Evolutionary conservation across 37 sponge, comb jelly and placozoan genomes (phyloP).

Genomic region (Bolinopsis microptera): DNA sequence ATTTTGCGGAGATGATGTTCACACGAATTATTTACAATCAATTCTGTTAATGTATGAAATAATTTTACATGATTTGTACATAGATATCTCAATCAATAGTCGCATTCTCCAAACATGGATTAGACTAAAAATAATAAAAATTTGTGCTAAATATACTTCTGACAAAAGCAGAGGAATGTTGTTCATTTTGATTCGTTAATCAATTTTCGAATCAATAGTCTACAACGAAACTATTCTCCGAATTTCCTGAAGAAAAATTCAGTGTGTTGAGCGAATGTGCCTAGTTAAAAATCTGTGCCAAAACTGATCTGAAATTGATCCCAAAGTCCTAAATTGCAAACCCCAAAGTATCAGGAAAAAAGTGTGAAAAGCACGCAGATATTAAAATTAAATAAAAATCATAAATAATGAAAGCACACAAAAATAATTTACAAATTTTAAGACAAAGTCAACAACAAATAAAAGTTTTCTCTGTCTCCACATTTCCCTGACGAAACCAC

Average conservation of each 20-base stretch:
- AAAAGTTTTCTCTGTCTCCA: background rate
- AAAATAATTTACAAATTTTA: background rate
- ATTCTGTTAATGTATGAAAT: background rate
- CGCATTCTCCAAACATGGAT: background rate
- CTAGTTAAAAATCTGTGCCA: too few species aligned
- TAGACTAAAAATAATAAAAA: slow-evolving; percentile 8
- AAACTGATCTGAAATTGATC: background rate
- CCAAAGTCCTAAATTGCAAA: too few species aligned
- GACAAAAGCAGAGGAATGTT: too few species aligned
- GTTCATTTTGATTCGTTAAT: too few species aligned
- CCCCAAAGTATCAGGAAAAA: background rate
- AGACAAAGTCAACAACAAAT: background rate
- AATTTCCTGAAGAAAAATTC: too few species aligned
- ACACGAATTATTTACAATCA: background rate
- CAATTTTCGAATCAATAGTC: too few species aligned
- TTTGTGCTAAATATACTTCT: background rate
- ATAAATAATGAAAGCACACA: background rate
- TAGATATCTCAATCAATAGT: background rate
- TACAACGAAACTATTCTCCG: too few species aligned
- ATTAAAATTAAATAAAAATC: background rate
- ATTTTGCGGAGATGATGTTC: too few species aligned
- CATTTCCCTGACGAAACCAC: too few species aligned
- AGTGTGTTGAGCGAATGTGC: too few species aligned
- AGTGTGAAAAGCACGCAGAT: background rate
- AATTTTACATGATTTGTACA: slow-evolving; percentile 56